Evolutionary conservation across 2,888 invertebrate species (phyloP), one percentile per base, ranked within the genome.

Genomic region (Sabatieria punctata): DNA sequence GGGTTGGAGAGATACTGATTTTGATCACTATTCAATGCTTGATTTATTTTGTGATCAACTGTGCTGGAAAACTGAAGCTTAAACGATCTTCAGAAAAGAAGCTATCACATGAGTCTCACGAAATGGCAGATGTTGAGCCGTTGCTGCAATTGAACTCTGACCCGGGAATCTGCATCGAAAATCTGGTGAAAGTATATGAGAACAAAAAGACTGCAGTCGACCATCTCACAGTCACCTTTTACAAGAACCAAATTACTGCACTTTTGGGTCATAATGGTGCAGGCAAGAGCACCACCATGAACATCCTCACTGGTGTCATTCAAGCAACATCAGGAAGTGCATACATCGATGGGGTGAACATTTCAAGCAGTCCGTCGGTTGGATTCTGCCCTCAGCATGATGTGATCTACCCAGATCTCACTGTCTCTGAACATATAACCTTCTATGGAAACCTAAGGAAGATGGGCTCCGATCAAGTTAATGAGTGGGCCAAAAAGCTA

Each of bases 221-320:
- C 19, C 18, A 22, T n/a, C 22, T 49, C n/a, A 25, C 26, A 1
- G 35, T 41, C n/a, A 27, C 23, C n/a, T 45, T 49, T 24, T 42
- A 46, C 36, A 13, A 35, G 19, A 19, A 27, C 22, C 41, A 48
- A 21, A 48, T 48, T 26, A 48, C 48, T 2, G 44, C 45, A 4
- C 25, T 48, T 18, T 37, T 48, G n/a, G 48, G 48, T 2, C 45
- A 48, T 18, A 48, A 48, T 24, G 48, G 48, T 2, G 48, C 48
- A 2, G 48, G 48, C 2, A 48, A 48, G 30, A 41, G 33, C 15
- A 45, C 48, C 2, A 49, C 49, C 2, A 45, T 49, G 38, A 49
- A 49, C 39, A 46, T 42, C 18, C 25, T 49, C 18, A 45, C 44
- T 4, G 49, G 49, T 4, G 35, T 49, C 38, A 26, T 49, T 2